Evolutionary conservation across 2,888 invertebrate species (phyloP).

Genomic region (Patella ulyssiponensis): DNA sequence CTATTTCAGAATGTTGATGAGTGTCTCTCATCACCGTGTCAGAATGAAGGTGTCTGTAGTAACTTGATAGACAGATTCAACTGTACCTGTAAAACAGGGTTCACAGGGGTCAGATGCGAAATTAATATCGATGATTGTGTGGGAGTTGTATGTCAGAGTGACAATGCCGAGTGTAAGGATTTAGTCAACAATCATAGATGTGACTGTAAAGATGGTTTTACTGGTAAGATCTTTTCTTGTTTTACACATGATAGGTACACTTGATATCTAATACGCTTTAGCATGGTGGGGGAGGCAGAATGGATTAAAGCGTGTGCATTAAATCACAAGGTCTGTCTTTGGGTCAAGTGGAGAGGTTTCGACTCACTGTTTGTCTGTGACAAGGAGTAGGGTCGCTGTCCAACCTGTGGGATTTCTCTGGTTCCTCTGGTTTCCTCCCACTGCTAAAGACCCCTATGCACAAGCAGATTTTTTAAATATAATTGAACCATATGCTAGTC

Average conservation of each 20-base stretch:
- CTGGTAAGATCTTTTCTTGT: constrained; percentile 36
- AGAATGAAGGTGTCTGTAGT: constrained; percentile 45
- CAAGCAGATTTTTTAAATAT: no score
- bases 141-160: constrained; percentile 39
- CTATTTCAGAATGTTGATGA: constrained; percentile 52
- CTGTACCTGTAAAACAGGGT: constrained; percentile 43
- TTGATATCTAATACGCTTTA: no score
- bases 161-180: constrained; percentile 42
- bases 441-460: no score
- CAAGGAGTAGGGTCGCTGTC: no score
- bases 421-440: no score
- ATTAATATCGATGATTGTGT: constrained; percentile 49
- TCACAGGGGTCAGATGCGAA: constrained; percentile 42
- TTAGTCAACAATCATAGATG: constrained; percentile 42
- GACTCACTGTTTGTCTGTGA: no score
- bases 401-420: no score
- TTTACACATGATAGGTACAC: not conserved
- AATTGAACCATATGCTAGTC: no score
- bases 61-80: constrained; percentile 29
- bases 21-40: constrained; percentile 51
- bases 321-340: no score
- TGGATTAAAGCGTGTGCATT: no score
- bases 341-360: no score
- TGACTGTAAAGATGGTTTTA: constrained; percentile 50
- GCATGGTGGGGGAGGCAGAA: no score